Base-by-base conservation (phyloP, 2,113 vertebrate species). In the Oophaga pumilio region DNA sequence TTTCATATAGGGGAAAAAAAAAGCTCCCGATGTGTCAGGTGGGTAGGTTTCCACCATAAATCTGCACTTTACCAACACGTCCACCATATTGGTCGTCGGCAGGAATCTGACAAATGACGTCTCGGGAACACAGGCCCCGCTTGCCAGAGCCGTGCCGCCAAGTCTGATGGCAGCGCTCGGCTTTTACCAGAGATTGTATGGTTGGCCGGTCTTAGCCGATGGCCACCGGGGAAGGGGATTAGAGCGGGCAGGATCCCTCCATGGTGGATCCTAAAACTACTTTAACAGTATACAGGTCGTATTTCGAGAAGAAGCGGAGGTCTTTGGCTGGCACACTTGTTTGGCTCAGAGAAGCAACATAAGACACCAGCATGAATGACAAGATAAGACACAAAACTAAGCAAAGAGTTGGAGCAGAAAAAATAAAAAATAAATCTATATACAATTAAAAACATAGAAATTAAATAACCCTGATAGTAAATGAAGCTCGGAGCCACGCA, bases 291-390 rank as follows among this genome's bases (percentile, higher is more conserved):
- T 43, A 43, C 33, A 43, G 33, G 33, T 43, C 33, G 5, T 43
- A 43, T 43, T 43, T 43, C 3, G 33, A 43, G 33, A 43, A 43
- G 33, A 43, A 43, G 33, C 5, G 3, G 33, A 43, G 33, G 0
- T 43, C 33, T 43, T 1, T 43, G 33, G 33, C 33, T 43, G 33
- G 50, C 49, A 60, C 50, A 50, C 14, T 57, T 49, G 3, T n/a
- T 76, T 85, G 84, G 84, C 84, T 85, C 84, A 85, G 84, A 76
- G 60, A 76, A n/a, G 83, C 66, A 85, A 85, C 18, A 26, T 66
- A 0, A 71, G 59, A n/a, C 66, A 56, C 66, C 49, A 20, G 64
- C 8, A 85, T 10, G 11, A 84, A 6, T 24, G 50, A 60, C 49
- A 57, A 68, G 22, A 56, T 20, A 73, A 59, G n/a, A 84, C 60